Evolutionary conservation across 2,888 invertebrate species (phyloP), one percentile per base, ranked within the genome.

Genomic region (Oscheius myriophilus): DNA sequence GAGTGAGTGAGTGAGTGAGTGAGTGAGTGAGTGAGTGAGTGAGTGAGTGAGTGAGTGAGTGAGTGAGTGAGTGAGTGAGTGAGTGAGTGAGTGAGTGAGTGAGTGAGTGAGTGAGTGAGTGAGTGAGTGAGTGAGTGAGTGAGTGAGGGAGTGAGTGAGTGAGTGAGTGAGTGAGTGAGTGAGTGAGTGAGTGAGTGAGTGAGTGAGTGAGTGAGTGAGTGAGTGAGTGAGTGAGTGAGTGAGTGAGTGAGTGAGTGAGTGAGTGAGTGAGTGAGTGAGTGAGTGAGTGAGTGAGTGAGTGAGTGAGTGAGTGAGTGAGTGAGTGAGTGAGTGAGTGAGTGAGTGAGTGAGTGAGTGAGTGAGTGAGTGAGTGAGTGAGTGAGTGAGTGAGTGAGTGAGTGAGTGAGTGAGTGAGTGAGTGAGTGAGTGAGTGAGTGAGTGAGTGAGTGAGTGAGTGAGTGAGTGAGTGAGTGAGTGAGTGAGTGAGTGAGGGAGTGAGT

Each of bases 171-270:
- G 33, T 33, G n/a, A 33, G 33, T 6, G 4, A 33, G 33, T 6
- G 33, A 33, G n/a, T n/a, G n/a, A 81, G 69, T 54, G 80, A 63
- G 77, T 80, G 18, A 76, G 73, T 76, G 9, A 18, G 53, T 12
- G 26, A 12, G 16, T 3, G 16, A 25, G 21, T 11, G 42, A 26
- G 23, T 14, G 18, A 54, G 33, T 1, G 18, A 25, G 18, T 25
- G 33, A 33, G n/a, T 3, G 9, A 33, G 33, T 6, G 33, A 33
- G 33, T 6, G 33, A 33, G 33, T 6, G 33, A 33, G 33, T 6
- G 33, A 33, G 33, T 6, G 33, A 33, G 33, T 6, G 33, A 33
- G 33, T 6, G 33, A 33, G 33, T 33, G n/a, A 33, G 33, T 6
- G 4, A 33, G 33, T 6, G 33, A 33, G n/a, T n/a, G n/a, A 81